phyloP scores from a whole-genome alignment of 2,888 invertebrate species.

The Seira musarum region DNA sequence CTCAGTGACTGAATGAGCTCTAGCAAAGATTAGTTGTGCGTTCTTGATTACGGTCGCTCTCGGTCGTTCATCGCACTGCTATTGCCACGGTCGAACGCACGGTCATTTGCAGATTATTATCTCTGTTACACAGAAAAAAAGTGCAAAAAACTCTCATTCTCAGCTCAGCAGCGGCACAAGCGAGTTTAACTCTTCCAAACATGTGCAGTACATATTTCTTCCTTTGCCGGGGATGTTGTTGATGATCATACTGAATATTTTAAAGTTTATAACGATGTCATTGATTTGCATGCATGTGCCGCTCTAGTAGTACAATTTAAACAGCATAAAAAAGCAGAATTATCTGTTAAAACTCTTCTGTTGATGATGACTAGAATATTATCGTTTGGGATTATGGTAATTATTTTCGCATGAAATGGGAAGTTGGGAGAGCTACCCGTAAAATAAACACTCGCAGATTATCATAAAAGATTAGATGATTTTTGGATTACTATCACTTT shows the following conservation, averaged over 20 bases:
- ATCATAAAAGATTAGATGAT: too few relatives aligned
- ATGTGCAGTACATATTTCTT: neutral
- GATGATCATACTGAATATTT: conserved; percentile 7
- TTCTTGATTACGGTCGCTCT: conserved; percentile 8
- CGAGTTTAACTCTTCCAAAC: conserved; percentile 9
- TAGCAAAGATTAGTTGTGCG: conserved; percentile 8
- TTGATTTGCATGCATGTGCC: neutral
- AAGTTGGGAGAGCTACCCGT: too few relatives aligned
- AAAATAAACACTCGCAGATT: too few relatives aligned
- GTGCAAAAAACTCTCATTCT: conserved; percentile 16
- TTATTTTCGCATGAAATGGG: too few relatives aligned
- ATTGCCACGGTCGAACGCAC: conserved; percentile 55
- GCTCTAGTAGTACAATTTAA: too few relatives aligned
- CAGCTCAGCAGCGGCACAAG: too few relatives aligned
- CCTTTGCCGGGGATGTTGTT: neutral
- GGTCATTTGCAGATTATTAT: conserved; percentile 19
- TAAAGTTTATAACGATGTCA: neutral
- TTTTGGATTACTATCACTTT: too few relatives aligned
- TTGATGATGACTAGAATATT: too few relatives aligned
- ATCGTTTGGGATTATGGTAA: too few relatives aligned
- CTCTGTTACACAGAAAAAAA: conserved; percentile 13
- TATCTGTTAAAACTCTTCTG: too few relatives aligned
- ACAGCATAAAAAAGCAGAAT: too few relatives aligned
- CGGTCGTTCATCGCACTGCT: conserved; percentile 28
- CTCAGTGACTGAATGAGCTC: conserved; percentile 4